Evolutionary conservation across 2,113 vertebrate species (phyloP), one percentile per base, ranked within the genome.

Genomic region (Grammatotria lemairii): DNA sequence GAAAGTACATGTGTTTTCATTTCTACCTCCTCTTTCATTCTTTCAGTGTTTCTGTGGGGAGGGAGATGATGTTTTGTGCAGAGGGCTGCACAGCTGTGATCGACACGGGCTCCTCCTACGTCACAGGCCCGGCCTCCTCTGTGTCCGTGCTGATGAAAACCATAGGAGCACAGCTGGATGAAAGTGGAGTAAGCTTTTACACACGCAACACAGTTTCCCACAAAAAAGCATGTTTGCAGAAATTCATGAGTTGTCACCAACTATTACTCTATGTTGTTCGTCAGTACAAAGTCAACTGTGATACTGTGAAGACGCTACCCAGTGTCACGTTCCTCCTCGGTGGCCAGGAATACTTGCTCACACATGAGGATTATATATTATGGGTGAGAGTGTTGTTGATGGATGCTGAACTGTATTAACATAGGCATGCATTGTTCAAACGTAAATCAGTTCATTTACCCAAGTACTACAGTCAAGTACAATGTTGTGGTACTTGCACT

Each of bases 21-120:
- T n/a, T 47, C 54, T 26, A 68, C 16, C 16, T 31, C 38, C n/a
- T 84, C 45, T 81, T 33, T 86, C 33, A 31, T 70, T 49, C 42
- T 47, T 68, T 17, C 94, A 99, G 99, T 4, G 97, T 99, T 84
- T 97, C 98, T 2, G 95, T 99, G 3, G 97, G 97, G 33, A 95
- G 94, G 1, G 95, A 97, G 65, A 92, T 92, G 9, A 87, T 98
- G 87, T 97, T 99, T 94, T 99, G 98, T 58, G 93, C 93, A 60
- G 97, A 98, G 2, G 97, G 98, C 85, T 99, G 98, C 86, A 96
- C 93, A 1, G 97, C 96, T 28, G 96, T 98, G 38, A 96, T 99
- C 3, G 99, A 99, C 93, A 98, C 98, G 0, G 99, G 99, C 1
- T 97, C 97, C 9, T 98, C 99, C 87, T 98, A 97, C 94, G 97